Conservation (phyloP, 2,113 vertebrate species). For the Platysteira castanea region DNA sequence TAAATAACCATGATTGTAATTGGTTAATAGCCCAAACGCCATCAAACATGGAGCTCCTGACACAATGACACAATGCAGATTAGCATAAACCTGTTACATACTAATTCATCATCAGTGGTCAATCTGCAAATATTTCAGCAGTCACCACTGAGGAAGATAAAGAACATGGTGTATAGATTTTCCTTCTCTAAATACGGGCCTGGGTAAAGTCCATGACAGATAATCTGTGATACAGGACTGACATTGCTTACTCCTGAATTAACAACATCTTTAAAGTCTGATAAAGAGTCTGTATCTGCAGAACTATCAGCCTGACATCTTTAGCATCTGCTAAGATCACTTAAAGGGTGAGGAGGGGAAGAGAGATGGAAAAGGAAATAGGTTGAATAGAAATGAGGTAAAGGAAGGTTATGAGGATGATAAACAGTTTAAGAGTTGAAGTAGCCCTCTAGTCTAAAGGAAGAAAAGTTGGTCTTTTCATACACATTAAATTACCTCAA, state of each 20-base stretch:
- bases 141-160: conserved; percentile 3
- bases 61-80: background rate
- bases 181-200: background rate
- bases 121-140: conserved; percentile 28
- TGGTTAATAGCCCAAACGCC: background rate
- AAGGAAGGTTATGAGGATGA: background rate
- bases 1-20: background rate
- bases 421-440: background rate
- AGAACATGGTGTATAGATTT: conserved; percentile 36
- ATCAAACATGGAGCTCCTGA: background rate
- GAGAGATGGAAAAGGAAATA: background rate
- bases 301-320: background rate
- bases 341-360: background rate
- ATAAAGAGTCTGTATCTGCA: background rate
- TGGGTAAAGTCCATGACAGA: background rate
- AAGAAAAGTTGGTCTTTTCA: background rate
- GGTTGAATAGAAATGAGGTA: background rate
- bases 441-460: background rate
- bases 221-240: background rate
- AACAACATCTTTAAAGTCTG: background rate
- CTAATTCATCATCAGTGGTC: conserved; percentile 13
- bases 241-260: conserved; percentile 11
- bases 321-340: background rate
- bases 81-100: background rate
- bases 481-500: background rate